Conservation (phyloP, 2,888 invertebrate genomes). For the Tanypteryx hageni region DNA sequence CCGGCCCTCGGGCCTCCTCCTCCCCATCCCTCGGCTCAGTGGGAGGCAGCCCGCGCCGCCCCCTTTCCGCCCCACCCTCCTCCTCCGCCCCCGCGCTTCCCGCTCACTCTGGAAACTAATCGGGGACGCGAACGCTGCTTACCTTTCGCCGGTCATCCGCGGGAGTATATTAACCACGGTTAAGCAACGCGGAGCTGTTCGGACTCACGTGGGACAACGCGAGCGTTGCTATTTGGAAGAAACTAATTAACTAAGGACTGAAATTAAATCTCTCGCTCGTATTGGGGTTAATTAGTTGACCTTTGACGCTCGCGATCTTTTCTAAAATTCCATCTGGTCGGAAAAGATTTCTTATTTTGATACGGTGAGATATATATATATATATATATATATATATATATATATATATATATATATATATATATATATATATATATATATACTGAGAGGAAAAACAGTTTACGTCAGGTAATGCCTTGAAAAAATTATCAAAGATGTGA, state of each 20-base stretch:
- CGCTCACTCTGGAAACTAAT: conserved; percentile 52
- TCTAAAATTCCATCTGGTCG: not conserved
- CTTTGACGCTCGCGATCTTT: not conserved
- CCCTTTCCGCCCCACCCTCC: not conserved
- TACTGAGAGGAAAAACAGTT: no score
- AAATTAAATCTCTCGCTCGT: not conserved
- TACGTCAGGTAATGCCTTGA: no score
- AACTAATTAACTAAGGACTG: conserved; percentile 9
- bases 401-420: no score
- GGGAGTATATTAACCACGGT: conserved; percentile 56
- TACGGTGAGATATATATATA: no score
- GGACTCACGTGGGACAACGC: not conserved
- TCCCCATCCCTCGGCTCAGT: not conserved
- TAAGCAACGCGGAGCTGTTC: conserved; percentile 2
- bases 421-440: no score
- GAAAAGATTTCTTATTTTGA: not conserved
- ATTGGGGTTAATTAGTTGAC: not conserved
- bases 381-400: no score
- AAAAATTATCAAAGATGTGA: no score
- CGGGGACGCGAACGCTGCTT: conserved; percentile 46
- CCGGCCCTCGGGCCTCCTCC: conserved; percentile 37
- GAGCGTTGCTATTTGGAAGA: not conserved
- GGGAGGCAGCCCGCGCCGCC: not conserved
- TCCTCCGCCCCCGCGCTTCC: not conserved
- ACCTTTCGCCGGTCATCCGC: conserved; percentile 35